Evolutionary conservation across 2,888 invertebrate genomes (phyloP).

Genomic region (Idaea biselata): DNA sequence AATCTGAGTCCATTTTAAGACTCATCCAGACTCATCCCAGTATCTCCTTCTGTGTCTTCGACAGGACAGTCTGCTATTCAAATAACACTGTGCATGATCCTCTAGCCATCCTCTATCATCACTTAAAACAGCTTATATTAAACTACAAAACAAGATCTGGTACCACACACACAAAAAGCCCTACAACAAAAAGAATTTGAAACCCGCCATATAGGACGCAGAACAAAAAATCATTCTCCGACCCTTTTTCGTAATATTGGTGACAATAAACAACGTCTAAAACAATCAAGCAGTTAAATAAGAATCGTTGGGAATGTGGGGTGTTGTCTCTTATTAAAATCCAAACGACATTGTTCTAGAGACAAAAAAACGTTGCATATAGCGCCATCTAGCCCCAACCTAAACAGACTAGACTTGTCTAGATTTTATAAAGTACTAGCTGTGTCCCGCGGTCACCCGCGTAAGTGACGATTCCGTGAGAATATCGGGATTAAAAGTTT

Average conservation of each 20-base stretch:
- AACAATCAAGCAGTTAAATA: constrained; percentile 75
- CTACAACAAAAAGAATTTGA: constrained; percentile 10
- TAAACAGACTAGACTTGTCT: too few species aligned
- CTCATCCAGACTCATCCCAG: too few species aligned
- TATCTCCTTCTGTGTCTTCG: too few species aligned
- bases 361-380: constrained; percentile 8
- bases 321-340: constrained; percentile 69
- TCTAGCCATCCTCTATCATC: not conserved
- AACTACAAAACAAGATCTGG: not conserved
- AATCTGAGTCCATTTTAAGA: too few species aligned
- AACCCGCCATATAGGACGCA: constrained; percentile 20
- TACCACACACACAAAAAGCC: not conserved
- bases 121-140: not conserved
- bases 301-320: constrained; percentile 63
- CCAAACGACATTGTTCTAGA: constrained; percentile 25
- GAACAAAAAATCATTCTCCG: constrained; percentile 27
- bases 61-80: too few species aligned
- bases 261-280: constrained; percentile 71
- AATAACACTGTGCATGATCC: too few species aligned
- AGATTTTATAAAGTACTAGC: too few species aligned
- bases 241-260: constrained; percentile 54
- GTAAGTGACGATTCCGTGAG: too few species aligned
- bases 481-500: too few species aligned
- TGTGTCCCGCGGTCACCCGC: too few species aligned
- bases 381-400: too few species aligned